These are phyloP conservation scores for Conomelus anceps DNA, from an alignment of 2,888 invertebrate genomes.

Conservation along the genomic window DNA sequence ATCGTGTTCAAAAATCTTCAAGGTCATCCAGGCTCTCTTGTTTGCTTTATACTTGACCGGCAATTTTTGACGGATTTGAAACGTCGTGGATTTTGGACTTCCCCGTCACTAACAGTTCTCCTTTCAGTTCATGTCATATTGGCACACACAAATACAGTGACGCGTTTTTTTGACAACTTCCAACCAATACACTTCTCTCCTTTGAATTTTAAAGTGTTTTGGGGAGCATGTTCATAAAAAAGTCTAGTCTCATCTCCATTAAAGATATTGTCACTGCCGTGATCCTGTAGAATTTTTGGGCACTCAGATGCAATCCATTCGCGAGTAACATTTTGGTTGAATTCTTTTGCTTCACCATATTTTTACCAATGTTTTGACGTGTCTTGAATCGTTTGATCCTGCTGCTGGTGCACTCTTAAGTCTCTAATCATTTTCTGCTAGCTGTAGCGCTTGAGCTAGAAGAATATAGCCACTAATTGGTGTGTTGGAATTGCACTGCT, in stretches of 20 bases:
- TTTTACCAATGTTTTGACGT: no score
- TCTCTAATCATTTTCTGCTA: no score
- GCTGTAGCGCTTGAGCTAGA: no score
- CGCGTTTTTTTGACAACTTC: slow-evolving; percentile 10
- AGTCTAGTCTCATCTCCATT: slow-evolving; percentile 19
- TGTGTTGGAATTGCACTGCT: no score
- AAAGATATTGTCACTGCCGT: slow-evolving; percentile 14
- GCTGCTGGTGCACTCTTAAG: no score
- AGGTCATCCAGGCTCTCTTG: slow-evolving; percentile 19
- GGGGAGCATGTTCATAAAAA: slow-evolving; percentile 4
- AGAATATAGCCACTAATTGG: no score
- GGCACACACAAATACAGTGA: slow-evolving; percentile 1
- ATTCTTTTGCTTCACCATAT: no score
- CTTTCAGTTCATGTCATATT: slow-evolving; percentile 7
- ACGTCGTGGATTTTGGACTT: neutral
- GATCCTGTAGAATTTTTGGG: neutral
- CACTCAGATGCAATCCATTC: slow-evolving; percentile 9
- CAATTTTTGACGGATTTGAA: neutral
- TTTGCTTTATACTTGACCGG: slow-evolving; percentile 6
- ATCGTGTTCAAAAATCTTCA: slow-evolving; percentile 6
- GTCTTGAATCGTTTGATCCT: no score
- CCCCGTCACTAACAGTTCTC: slow-evolving; percentile 9
- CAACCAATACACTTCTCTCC: slow-evolving; percentile 5
- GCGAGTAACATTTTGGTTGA: no score
- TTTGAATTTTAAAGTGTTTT: slow-evolving; percentile 11